phyloP scores from a whole-genome alignment of 2,888 invertebrate species.

The Troides aeacus region DNA sequence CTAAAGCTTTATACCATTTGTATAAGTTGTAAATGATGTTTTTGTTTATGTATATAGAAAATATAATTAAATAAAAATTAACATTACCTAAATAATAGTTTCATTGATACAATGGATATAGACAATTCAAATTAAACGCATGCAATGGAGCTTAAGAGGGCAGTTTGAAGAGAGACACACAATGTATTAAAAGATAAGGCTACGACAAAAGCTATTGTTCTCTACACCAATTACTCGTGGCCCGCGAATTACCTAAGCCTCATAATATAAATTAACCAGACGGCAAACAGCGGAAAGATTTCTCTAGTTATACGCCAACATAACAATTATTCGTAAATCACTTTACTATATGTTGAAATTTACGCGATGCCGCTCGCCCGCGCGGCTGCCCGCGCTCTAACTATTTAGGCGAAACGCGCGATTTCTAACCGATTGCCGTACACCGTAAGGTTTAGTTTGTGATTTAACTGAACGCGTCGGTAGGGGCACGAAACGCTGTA shows the following conservation, averaged over 20 bases:
- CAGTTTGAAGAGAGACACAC: constrained; percentile 67
- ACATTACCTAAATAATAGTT: too few relatives aligned
- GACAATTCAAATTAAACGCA: constrained; percentile 51
- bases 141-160: constrained; percentile 65
- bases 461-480: constrained; percentile 39
- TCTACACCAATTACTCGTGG: constrained; percentile 77
- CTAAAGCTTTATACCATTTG: too few relatives aligned
- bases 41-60: too few relatives aligned
- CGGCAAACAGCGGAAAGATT: constrained; percentile 80
- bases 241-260: constrained; percentile 79
- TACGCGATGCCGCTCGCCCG: constrained; percentile 67
- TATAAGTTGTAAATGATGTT: too few relatives aligned
- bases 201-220: constrained; percentile 80
- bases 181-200: constrained; percentile 71
- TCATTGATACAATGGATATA: background rate
- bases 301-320: constrained; percentile 80
- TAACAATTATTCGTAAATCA: constrained; percentile 81
- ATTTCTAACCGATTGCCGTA: constrained; percentile 57
- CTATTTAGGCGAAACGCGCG: constrained; percentile 43
- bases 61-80: too few relatives aligned
- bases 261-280: constrained; percentile 78
- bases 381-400: constrained; percentile 63
- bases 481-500: constrained; percentile 70
- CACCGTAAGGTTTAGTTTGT: constrained; percentile 64
- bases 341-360: constrained; percentile 81